A percentile compares a stretch with the other conserved stretches of the same genome.
Conservation (phyloP, 2,888 invertebrate species). For the Tribolium freemani region DNA sequence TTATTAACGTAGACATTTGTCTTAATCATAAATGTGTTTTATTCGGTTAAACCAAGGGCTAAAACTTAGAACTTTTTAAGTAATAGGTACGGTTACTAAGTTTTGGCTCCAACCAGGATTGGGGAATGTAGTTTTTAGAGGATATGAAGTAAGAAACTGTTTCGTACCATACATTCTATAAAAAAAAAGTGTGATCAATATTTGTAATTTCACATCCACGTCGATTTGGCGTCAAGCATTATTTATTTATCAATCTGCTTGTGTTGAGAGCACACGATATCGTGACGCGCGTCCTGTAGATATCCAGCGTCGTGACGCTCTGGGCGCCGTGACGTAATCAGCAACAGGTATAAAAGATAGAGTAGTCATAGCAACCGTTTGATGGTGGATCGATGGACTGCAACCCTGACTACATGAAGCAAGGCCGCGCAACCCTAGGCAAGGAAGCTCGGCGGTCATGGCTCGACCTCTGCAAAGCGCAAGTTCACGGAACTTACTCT, state of each 20-base stretch:
- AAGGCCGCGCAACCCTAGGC: conserved; percentile 39
- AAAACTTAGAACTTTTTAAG: too few species aligned
- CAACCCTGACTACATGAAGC: conserved; percentile 45
- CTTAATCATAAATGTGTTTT: too few species aligned
- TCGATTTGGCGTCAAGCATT: conserved; percentile 3
- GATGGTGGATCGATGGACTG: conserved; percentile 46
- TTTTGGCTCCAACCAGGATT: too few species aligned
- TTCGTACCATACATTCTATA: too few species aligned
- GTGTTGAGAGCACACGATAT: conserved; percentile 11
- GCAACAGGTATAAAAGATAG: conserved; percentile 50
- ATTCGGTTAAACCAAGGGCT: too few species aligned
- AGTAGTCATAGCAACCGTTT: conserved; percentile 47
- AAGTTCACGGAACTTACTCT: conserved; percentile 44
- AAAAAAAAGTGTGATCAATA: too few species aligned
- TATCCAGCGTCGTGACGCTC: conserved; percentile 34
- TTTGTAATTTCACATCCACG: not conserved
- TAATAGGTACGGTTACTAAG: too few species aligned
- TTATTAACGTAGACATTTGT: too few species aligned
- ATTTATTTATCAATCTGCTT: conserved; percentile 15
- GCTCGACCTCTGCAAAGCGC: conserved; percentile 42
- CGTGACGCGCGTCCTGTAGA: conserved; percentile 44
- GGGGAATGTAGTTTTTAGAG: too few species aligned
- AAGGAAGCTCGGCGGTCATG: conserved; percentile 39
- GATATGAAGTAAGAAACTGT: too few species aligned
- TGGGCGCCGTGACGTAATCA: conserved; percentile 49